phyloP scores from a whole-genome alignment of 2,797 vertebrate genomes.

The Dallia pectoralis region DNA sequence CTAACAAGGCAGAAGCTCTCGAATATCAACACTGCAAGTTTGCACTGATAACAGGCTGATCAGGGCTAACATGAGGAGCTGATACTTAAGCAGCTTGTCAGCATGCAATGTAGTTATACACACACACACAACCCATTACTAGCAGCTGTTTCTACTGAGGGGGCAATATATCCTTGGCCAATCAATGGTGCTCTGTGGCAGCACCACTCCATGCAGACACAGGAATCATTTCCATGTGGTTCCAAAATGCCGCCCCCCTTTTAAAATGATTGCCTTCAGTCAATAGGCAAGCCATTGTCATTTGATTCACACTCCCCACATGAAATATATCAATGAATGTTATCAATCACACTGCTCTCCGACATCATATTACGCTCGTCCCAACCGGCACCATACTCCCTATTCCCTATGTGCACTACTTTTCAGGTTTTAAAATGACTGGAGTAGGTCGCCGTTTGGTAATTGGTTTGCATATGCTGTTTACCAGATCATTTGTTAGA shows the following conservation, averaged over 20 bases:
- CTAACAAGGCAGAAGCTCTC: too few relatives aligned
- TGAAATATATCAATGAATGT: constrained; percentile 84
- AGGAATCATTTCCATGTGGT: constrained; percentile 91
- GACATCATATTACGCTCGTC: constrained; percentile 62
- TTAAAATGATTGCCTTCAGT: constrained; percentile 97
- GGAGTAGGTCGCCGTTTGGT: constrained; percentile 2
- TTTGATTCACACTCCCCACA: constrained; percentile 84
- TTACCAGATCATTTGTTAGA: constrained; percentile 76
- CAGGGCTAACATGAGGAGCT: too few relatives aligned
- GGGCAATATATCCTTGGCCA: constrained; percentile 87
- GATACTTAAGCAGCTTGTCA: too few relatives aligned
- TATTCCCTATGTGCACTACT: background rate
- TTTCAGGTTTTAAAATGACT: background rate
- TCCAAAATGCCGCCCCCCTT: constrained; percentile 82
- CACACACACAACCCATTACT: constrained; percentile 74
- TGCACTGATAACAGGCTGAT: too few relatives aligned
- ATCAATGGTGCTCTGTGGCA: constrained; percentile 89
- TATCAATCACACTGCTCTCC: constrained; percentile 79
- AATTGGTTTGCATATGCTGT: constrained; percentile 64
- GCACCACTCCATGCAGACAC: constrained; percentile 87
- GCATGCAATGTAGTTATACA: background rate
- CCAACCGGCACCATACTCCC: background rate
- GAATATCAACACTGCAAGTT: too few relatives aligned
- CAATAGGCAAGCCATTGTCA: constrained; percentile 87
- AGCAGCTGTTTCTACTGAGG: constrained; percentile 86